Base-by-base conservation (phyloP, 2,888 invertebrate species). In the Torymus tubicola region DNA sequence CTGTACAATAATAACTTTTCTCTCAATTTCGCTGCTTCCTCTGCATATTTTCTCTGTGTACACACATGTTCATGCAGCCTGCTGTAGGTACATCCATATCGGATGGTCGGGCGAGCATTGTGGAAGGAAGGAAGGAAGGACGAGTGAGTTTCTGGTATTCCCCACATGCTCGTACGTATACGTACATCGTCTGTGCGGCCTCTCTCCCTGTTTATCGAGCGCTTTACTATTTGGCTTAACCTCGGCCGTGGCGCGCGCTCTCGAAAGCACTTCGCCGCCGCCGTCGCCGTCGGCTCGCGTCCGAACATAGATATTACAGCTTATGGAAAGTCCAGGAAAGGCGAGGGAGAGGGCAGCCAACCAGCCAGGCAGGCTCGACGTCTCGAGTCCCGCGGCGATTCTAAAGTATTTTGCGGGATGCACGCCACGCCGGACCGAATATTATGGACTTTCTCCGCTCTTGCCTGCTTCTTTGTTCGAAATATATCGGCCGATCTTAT, bases 251-350 rank as follows among this genome's bases (percentile, higher is more conserved):
- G 16, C 12, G 65, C 2, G 65, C 2, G 65, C 65, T 50, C 71
- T 65, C 61, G 60, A 61, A 69, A 68, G 76, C 68, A 69, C 68
- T 74, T 75, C 31, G 58, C 31, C 53, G 63, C 16, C 60, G 60
- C 18, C 63, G 24, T 8, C 42, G 53, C 65, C 18, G 42, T 42
- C 42, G 64, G 71, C 65, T 71, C 79, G 79, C 79, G 74, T 52
- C 79, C 79, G 79, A 70, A 80, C 79, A 80, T 80, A 80, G 79
- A 80, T 74, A 80, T 80, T 80, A 65, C 79, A 80, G 79, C 79
- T 80, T 74, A 74, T 70, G 79, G 79, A 74, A 70, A 79, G 71
- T 58, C 63, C 60, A 18, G 16, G 24, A 31, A 18, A 18, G 18
- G 52, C 31, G 31, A 64, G 64, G n/a, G 50, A 65, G 11, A 18